Percentiles rank a stretch among this genome's conserved stretches.
phyloP scores from a whole-genome alignment of 1,140 invertebrate genomes.

The Leptinotarsa defecta region DNA sequence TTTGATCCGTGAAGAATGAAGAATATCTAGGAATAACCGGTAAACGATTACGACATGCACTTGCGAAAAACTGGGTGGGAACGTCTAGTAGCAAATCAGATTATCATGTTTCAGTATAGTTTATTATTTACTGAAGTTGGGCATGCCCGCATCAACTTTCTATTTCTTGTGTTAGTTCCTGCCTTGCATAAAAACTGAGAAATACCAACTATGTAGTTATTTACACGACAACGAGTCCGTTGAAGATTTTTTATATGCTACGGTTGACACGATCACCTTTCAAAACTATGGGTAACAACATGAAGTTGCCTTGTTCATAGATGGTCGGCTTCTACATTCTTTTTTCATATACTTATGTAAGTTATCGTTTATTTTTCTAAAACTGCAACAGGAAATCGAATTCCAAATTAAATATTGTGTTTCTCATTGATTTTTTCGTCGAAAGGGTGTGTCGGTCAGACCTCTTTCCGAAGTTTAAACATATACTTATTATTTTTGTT shows the following conservation, averaged over 20 bases:
- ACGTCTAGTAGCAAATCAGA: not conserved
- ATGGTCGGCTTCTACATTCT: too few species aligned
- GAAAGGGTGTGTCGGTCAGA: too few species aligned
- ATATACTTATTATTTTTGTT: too few species aligned
- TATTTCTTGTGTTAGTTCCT: slow-evolving; percentile 5
- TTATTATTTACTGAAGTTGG: slow-evolving; percentile 6
- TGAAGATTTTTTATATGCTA: not conserved
- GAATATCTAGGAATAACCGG: slow-evolving; percentile 1
- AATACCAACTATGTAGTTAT: not conserved
- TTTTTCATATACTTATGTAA: too few species aligned
- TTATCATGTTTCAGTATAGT: slow-evolving; percentile 6
- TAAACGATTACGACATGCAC: not conserved
- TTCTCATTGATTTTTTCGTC: too few species aligned
- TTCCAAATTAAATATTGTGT: too few species aligned
- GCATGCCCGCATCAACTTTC: slow-evolving; percentile 2
- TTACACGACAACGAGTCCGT: not conserved
- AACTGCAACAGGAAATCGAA: too few species aligned
- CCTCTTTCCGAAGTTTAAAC: too few species aligned
- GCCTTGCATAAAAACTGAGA: not conserved
- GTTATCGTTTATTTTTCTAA: too few species aligned
- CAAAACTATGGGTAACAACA: not conserved
- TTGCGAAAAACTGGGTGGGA: slow-evolving; percentile 5
- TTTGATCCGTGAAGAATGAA: not conserved
- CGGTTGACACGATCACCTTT: not conserved
- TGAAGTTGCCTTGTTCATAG: too few species aligned